A percentile compares a stretch with the other conserved stretches of the same genome.
These are phyloP conservation scores for Todus mexicanus DNA, from an alignment of 2,797 vertebrate species.

Conservation along the genomic window DNA sequence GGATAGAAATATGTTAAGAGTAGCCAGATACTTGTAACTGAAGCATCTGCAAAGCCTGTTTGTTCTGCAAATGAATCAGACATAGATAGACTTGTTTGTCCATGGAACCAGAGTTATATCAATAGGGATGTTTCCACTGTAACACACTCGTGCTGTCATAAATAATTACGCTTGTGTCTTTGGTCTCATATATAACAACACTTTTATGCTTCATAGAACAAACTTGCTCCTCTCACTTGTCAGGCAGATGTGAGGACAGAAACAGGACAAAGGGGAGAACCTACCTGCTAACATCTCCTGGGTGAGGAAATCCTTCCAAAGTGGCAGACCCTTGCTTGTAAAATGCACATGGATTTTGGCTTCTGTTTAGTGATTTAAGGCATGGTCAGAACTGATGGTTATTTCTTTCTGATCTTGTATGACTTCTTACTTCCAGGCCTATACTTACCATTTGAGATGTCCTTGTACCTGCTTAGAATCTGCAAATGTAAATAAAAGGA, in stretches of 20 bases:
- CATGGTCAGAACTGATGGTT: not conserved
- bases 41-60: not conserved
- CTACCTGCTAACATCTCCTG: not conserved
- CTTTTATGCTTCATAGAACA: not conserved
- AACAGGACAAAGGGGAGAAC: not conserved
- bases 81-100: not conserved
- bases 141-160: not conserved
- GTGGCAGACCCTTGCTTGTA: slow-evolving; percentile 17
- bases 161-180: not conserved
- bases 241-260: not conserved
- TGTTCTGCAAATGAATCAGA: not conserved
- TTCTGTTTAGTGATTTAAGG: slow-evolving; percentile 30
- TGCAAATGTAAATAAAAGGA: slow-evolving; percentile 13
- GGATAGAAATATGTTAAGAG: not conserved
- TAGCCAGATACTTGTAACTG: not conserved
- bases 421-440: not conserved
- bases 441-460: not conserved
- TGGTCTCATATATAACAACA: not conserved
- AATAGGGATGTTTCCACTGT: not conserved
- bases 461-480: not conserved
- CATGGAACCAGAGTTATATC: not conserved
- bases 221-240: not conserved
- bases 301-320: not conserved
- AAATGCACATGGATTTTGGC: slow-evolving; percentile 12
- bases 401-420: not conserved